A percentile compares a stretch with the other conserved stretches of the same genome.
phyloP scores from a whole-genome alignment of 2,888 invertebrate species.

The Cantharis lateralis region DNA sequence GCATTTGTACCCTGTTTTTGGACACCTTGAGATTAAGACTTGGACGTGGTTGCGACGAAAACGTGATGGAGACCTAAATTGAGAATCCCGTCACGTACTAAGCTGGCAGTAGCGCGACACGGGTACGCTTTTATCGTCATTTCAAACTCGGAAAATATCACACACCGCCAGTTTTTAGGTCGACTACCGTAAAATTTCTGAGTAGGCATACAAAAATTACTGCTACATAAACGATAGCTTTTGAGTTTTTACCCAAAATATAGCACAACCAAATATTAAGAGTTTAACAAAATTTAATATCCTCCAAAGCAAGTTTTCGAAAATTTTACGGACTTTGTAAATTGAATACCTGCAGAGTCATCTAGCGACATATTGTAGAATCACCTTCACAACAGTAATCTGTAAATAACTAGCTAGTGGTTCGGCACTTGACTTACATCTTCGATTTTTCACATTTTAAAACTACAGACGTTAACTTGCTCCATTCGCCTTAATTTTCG shows the following conservation, averaged over 20 bases:
- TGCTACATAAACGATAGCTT: not conserved
- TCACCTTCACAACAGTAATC: not conserved
- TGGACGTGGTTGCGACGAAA: conserved; percentile 47
- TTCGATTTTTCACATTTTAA: too few relatives aligned
- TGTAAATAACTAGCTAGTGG: not conserved
- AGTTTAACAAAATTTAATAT: not conserved
- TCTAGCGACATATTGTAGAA: not conserved
- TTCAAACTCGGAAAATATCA: conserved; percentile 54
- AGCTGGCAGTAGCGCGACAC: conserved; percentile 51
- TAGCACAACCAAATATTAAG: not conserved
- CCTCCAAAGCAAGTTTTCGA: not conserved
- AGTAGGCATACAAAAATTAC: conserved; percentile 17
- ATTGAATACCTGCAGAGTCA: not conserved
- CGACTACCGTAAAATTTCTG: conserved; percentile 41
- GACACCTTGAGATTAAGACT: conserved; percentile 52
- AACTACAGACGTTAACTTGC: too few relatives aligned
- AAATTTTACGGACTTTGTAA: not conserved
- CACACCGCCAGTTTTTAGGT: conserved; percentile 52
- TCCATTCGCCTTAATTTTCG: too few relatives aligned
- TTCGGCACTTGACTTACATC: not conserved
- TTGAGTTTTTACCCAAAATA: not conserved
- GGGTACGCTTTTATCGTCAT: conserved; percentile 54
- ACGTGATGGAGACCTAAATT: conserved; percentile 43
- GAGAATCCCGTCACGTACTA: conserved; percentile 48
- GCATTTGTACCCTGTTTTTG: conserved; percentile 47